phyloP scores from a whole-genome alignment of 2,888 invertebrate genomes.

The Thymelicus acteon region DNA sequence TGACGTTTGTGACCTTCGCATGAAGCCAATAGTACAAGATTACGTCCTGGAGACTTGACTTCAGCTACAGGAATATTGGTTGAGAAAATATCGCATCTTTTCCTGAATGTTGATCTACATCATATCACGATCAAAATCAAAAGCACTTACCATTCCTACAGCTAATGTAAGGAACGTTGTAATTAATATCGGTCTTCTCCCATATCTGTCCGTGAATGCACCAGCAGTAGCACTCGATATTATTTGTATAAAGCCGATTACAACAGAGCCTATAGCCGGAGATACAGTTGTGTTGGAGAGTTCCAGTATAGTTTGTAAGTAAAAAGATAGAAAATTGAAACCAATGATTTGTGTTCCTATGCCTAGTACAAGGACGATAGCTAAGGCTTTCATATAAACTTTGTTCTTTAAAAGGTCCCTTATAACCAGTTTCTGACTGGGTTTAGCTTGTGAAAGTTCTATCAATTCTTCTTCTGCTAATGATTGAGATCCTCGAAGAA shows the following conservation, averaged over 20 bases:
- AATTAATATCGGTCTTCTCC: slow-evolving; percentile 52
- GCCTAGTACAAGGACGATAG: slow-evolving; percentile 43
- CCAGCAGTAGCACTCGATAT: slow-evolving; percentile 54
- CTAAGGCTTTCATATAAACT: slow-evolving; percentile 46
- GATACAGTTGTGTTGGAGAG: slow-evolving; percentile 54
- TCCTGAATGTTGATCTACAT: too few species aligned
- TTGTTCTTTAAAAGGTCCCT: slow-evolving; percentile 45
- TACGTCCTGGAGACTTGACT: too few species aligned
- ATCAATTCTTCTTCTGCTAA: slow-evolving; percentile 57
- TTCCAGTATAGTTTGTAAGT: slow-evolving; percentile 59
- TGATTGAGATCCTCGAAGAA: slow-evolving; percentile 56
- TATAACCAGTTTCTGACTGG: slow-evolving; percentile 23
- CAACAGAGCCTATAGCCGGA: slow-evolving; percentile 55
- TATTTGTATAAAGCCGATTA: slow-evolving; percentile 59
- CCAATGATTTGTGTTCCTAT: slow-evolving; percentile 50
- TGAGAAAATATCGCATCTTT: too few species aligned
- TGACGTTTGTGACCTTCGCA: too few species aligned
- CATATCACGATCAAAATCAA: background rate
- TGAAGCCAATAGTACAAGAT: too few species aligned
- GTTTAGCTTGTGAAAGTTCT: slow-evolving; percentile 48
- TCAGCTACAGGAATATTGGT: too few species aligned
- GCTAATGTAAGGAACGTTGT: slow-evolving; percentile 45
- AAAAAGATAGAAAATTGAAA: slow-evolving; percentile 56
- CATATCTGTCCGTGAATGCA: slow-evolving; percentile 53
- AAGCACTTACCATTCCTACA: slow-evolving; percentile 26